Evolutionary conservation across 92 coral and sea anemone species (phyloP).

Genomic region (Micromussa lordhowensis): DNA sequence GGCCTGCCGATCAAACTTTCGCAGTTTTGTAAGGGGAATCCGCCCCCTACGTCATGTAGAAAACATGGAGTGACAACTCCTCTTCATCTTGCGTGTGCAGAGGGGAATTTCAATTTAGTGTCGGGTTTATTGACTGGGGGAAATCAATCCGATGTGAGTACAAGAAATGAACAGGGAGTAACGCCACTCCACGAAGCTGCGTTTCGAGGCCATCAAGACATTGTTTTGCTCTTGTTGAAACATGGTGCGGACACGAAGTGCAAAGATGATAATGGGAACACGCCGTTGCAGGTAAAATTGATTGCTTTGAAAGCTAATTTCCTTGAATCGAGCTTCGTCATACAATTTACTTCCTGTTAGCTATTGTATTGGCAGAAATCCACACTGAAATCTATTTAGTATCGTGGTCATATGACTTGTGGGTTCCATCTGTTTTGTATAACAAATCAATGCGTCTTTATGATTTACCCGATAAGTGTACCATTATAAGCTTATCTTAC

Average conservation of each 20-base stretch:
- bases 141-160: slow-evolving; percentile 78
- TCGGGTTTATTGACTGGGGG: slow-evolving; percentile 79
- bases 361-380: not conserved
- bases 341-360: slow-evolving; percentile 1
- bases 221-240: slow-evolving; percentile 75
- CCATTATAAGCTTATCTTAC: not conserved
- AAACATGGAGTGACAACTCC: slow-evolving; percentile 82
- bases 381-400: not conserved
- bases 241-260: slow-evolving; percentile 90
- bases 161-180: slow-evolving; percentile 86
- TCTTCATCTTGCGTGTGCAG: slow-evolving; percentile 81
- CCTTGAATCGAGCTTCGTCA: not conserved
- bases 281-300: slow-evolving; percentile 84
- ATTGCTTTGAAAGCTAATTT: not conserved
- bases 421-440: not conserved
- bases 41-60: slow-evolving; percentile 93
- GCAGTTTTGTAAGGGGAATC: slow-evolving; percentile 79
- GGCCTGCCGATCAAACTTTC: slow-evolving; percentile 85
- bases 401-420: not conserved
- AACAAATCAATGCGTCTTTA: not conserved
- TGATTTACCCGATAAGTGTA: not conserved
- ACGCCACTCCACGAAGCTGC: slow-evolving; percentile 90
- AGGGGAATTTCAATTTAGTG: slow-evolving; percentile 79
- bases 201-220: slow-evolving; percentile 72
- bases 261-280: slow-evolving; percentile 84